phyloP scores from a whole-genome alignment of 2,888 invertebrate species.

The Notodonta ziczac region DNA sequence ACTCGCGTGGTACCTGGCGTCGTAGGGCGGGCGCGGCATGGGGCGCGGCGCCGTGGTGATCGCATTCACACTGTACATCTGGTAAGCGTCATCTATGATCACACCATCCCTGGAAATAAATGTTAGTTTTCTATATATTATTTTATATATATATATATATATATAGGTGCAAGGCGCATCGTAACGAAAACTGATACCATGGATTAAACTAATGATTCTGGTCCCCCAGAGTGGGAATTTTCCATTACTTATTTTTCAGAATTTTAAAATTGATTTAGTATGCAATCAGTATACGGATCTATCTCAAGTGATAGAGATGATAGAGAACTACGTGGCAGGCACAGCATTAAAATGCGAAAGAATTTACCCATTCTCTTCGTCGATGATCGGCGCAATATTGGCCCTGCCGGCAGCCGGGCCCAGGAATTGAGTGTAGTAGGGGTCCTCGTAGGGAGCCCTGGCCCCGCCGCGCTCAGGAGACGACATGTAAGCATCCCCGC shows the following conservation, averaged over 20 bases:
- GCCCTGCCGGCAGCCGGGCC: conserved; percentile 87
- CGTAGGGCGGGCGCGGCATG: conserved; percentile 73
- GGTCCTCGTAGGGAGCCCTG: conserved; percentile 92
- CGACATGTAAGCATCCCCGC: conserved; percentile 90
- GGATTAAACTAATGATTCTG: no score
- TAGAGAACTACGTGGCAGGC: no score
- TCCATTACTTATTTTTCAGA: no score
- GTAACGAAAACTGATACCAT: no score
- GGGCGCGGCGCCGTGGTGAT: conserved; percentile 66
- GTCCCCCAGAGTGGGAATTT: no score
- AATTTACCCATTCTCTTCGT: conserved; percentile 92
- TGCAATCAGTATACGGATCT: no score
- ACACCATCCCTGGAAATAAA: conserved; percentile 61
- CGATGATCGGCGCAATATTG: conserved; percentile 94
- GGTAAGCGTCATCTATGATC: conserved; percentile 72
- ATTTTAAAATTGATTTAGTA: no score
- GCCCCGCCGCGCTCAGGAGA: conserved; percentile 92
- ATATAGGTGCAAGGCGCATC: no score
- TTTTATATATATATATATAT: no score
- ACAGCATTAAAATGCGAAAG: no score
- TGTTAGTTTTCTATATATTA: not conserved
- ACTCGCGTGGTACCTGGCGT: conserved; percentile 62
- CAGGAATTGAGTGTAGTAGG: conserved; percentile 92
- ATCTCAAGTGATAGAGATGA: no score
- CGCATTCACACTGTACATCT: conserved; percentile 68